Conservation (phyloP, 2,797 vertebrate species). For the Monodelphis domestica region DNA sequence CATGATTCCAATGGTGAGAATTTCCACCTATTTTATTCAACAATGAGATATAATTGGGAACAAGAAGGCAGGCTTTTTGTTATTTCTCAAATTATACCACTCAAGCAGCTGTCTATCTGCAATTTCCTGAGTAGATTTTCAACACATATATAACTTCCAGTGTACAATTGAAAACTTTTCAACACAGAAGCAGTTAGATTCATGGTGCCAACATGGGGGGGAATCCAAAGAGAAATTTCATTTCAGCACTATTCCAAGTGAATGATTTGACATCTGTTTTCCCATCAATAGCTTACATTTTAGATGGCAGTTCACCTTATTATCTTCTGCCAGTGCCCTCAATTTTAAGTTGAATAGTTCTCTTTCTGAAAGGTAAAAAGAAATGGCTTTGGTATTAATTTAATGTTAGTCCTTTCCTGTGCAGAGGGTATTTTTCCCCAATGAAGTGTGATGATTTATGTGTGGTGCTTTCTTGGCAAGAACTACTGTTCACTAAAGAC, state of each 20-base stretch:
- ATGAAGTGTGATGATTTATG: conserved; percentile 71
- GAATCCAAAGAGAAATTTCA: background rate
- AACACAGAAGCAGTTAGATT: background rate
- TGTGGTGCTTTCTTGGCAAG: conserved; percentile 56
- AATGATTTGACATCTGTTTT: conserved; percentile 7
- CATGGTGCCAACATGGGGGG: background rate
- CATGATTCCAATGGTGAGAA: background rate
- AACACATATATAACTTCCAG: background rate
- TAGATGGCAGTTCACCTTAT: background rate
- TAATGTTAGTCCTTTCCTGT: conserved; percentile 9
- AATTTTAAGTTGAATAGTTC: background rate
- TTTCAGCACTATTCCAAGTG: background rate
- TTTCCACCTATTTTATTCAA: background rate
- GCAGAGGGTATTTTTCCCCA: conserved; percentile 27
- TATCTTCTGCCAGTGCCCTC: background rate
- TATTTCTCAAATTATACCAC: background rate
- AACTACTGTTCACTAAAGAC: conserved; percentile 62
- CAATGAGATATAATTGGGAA: background rate
- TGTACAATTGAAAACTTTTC: background rate
- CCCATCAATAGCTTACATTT: background rate
- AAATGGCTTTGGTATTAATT: conserved; percentile 54
- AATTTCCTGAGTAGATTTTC: background rate
- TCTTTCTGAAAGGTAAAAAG: conserved; percentile 45
- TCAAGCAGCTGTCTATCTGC: background rate
- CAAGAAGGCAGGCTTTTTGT: background rate